Base-by-base conservation (phyloP, 2,113 vertebrate genomes). In the Glaucomys volans region DNA sequence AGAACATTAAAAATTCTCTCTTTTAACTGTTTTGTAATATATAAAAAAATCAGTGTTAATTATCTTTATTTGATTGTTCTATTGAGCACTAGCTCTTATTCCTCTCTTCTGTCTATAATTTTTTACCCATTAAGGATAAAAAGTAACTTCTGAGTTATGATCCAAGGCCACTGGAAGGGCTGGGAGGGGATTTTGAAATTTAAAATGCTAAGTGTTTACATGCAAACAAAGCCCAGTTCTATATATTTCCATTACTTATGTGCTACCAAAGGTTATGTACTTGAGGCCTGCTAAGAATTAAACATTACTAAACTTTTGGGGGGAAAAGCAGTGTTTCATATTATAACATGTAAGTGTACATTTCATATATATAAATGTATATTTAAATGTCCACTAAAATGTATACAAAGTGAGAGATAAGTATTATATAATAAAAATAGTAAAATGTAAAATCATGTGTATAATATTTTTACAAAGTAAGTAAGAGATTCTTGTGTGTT, bases 251-350 rank as follows among this genome's bases (percentile, higher is more conserved):
- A 57, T 93, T 82, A 26, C 37, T 88, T 2, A 62, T 32, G 26
- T 54, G 32, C 42, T 40, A 77, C 50, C 42, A 57, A 62, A 82
- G 5, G 13, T 75, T 81, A 77, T 42, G 42, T 40, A 82, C 62
- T 76, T 91, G 54, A 74, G 79, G 30, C 22, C 47, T 90, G 50
- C 77, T 81, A 94, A 92, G 28, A 75, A 83, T 59, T 86, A 86
- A 87, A 37, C 66, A 28, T 67, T 57, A 35, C 75, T n/a, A 92
- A 89, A 52, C 40, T 88, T 92, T 89, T 89, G n/a, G n/a, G 22
- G 82, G 71, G 84, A 86, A 93, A 75, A 93, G 1, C 40, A 87
- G 82, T 87, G 26, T 79, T 96, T 95, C 59, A 74, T 44, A 82
- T 85, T 89, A 62, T 82, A 82, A 97, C 64, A 79, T 44, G 8